Conservation (phyloP, 2,888 invertebrate genomes). For the Plebejus melissa region DNA sequence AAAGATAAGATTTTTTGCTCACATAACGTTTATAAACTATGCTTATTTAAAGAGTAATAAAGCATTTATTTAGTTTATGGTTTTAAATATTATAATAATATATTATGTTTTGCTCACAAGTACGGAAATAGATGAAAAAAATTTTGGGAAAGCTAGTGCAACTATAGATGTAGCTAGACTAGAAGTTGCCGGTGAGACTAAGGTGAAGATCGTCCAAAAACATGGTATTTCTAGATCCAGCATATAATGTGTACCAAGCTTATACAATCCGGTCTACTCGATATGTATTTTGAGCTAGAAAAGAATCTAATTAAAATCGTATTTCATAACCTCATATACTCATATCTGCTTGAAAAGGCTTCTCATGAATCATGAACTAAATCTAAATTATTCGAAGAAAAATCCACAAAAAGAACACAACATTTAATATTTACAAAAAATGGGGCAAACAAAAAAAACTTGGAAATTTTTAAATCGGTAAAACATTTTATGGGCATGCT, state of each 20-base stretch:
- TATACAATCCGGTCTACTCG: slow-evolving; percentile 9
- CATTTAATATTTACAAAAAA: slow-evolving; percentile 45
- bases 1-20: neutral
- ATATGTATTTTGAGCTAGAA: slow-evolving; percentile 21
- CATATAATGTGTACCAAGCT: slow-evolving; percentile 23
- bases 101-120: slow-evolving; percentile 31
- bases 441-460: slow-evolving; percentile 37
- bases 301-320: slow-evolving; percentile 21
- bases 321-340: neutral
- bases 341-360: slow-evolving; percentile 20
- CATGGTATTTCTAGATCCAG: slow-evolving; percentile 20
- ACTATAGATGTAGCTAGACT: slow-evolving; percentile 36
- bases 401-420: slow-evolving; percentile 53
- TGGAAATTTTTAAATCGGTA: slow-evolving; percentile 32
- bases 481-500: slow-evolving; percentile 36
- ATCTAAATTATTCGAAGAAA: slow-evolving; percentile 40
- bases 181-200: slow-evolving; percentile 29
- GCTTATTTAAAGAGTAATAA: neutral
- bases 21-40: neutral
- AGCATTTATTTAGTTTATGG: neutral
- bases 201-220: slow-evolving; percentile 25
- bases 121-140: slow-evolving; percentile 29
- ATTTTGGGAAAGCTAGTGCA: slow-evolving; percentile 35
- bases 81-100: neutral
- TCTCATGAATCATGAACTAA: slow-evolving; percentile 30